Evolutionary conservation across 2,797 vertebrate genomes (phyloP), one percentile per base, ranked within the genome.

Genomic region (Ataeniobius toweri): DNA sequence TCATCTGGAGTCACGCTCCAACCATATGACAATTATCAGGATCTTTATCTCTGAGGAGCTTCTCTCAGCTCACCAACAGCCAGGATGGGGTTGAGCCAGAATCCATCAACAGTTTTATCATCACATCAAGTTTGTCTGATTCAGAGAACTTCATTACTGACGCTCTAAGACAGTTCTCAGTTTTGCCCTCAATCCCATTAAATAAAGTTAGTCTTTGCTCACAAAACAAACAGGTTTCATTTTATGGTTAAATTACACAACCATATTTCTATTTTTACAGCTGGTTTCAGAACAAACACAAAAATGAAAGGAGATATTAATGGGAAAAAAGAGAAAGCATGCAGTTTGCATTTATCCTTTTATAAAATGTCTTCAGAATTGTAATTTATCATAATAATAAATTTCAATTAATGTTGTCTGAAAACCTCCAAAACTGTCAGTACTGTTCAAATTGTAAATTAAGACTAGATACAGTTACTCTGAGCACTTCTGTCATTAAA

Each of bases 11-110:
- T 61, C 68, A 71, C 8, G 58, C 58, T 67, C 48, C 48, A 6
- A 55, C 36, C 71, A 20, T n/a, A 48, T 78, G 77, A 73, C 46
- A 24, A 24, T 44, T 65, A 55, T 46, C 59, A 67, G 71, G 24
- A 28, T 28, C 26, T 26, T 39, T 24, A 65, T 65, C 74, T 67
- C 8, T 18, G 31, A 76, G 63, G 39, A 20, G n/a, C 14, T 50
- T 24, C 65, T 20, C 28, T 36, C 18, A 26, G 46, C 24, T 39
- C 58, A 31, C 0, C 73, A 28, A n/a, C 39, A 9, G 41, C 5
- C 63, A 3, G 12, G 41, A 46, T 24, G 73, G 10, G 10, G 39
- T 16, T 36, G 36, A 22, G 73, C 26, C 36, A 58, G 31, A 58
- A 26, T 69, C 41, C 67, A 46, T 41, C 9, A 2, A 41, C 6